Evolutionary conservation across 2,888 invertebrate genomes (phyloP), one percentile per base, ranked within the genome.

Genomic region (Cacoxenus indagator): DNA sequence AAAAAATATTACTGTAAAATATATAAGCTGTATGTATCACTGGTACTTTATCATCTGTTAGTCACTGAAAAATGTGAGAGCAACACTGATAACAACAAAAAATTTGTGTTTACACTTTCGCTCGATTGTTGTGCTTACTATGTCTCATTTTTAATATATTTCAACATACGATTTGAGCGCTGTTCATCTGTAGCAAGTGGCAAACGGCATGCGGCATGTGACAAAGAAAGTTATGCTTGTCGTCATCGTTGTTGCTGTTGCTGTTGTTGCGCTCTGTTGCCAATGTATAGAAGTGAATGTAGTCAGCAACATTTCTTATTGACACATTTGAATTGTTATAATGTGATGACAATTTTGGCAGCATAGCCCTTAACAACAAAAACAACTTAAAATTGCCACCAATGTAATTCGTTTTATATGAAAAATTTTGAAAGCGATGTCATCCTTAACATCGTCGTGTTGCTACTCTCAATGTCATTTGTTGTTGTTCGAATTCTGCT

Each of bases 301-400:
- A n/a, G 48, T 9, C 48, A 19, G 8, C 26, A 26, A 43, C 61
- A 61, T 61, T 27, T 61, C 61, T 22, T 27, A 61, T 61, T 61
- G 61, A 37, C 61, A 61, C 61, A 61, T 61, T 61, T 61, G 43
- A 37, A 61, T 61, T 61, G 61, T 19, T n/a, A 61, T 61, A 61
- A 61, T 61, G 61, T 61, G 61, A 61, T 24, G 43, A 61, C 61
- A 61, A 57, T 57, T 19, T n/a, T 29, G n/a, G n/a, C 57, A 29
- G 29, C n/a, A 26, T n/a, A 11, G 11, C 19, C n/a, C 11, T 8
- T 8, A 57, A 57, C 29, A 57, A n/a, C 57, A 27, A 5, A 2
- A 55, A 55, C 55, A 55, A 26, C 4, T 54, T 54, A n/a, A 22
- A 8, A 24, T 54, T 54, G 54, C 24, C 22, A 8, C 19, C 37